Base-by-base conservation (phyloP, 2,888 invertebrate species). In the Noctua janthe region DNA sequence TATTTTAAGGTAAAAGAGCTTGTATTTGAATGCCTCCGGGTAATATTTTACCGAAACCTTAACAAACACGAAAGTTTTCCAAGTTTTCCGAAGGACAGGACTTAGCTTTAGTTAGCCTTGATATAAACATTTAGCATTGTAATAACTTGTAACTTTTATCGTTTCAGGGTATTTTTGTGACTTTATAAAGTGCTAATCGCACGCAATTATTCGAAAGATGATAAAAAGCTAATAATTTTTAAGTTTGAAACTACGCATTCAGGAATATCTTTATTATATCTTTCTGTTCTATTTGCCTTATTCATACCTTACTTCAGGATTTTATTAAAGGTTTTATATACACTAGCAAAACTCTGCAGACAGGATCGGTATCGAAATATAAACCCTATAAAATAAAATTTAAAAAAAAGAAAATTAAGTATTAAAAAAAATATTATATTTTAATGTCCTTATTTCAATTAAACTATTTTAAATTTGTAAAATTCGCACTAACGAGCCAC, bases 21-120 rank as follows among this genome's bases (percentile, higher is more conserved):
- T 54, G 13, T 49, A 43, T 35, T 70, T 39, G 23, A 80, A 74
- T 29, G 11, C 49, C 20, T 72, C 39, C 10, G 23, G 0, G 20
- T 71, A 59, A 69, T 71, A 62, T 62, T 81, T 81, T 59, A 20
- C 47, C 11, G 7, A 20, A 62, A 76, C 76, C 82, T 76, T 76
- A 47, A 70, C 56, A 72, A 66, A 23, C 6, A 43, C 66, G 66
- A 51, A 62, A 67, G n/a, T 51, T 59, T 7, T 29, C 49, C n/a
- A 35, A 49, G 56, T 35, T 56, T 73, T 35, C 29, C 69, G 66
- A 81, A 83, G 76, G 82, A 23, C 62, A 51, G n/a, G 35, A 62
- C 29, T 74, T 59, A 15, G 3, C 8, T 62, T 71, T 7, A 23
- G 17, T 47, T 64, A 66, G 2, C 86, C 73, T 82, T 86, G 69